Conservation (phyloP, 2,113 vertebrate genomes). For the Siphamia tubifer region DNA sequence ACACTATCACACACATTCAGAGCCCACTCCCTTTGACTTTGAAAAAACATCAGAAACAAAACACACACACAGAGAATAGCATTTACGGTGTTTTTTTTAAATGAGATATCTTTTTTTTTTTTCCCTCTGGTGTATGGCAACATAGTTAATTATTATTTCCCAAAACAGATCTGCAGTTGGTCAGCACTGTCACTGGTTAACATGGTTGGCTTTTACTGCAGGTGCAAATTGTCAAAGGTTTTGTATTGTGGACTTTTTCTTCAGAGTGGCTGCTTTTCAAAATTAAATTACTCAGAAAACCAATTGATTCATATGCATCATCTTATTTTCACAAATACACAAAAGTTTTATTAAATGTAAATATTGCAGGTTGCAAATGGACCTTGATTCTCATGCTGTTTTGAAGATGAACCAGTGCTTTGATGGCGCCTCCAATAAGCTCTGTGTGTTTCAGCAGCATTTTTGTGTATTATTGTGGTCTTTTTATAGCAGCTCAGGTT, state of each 20-base stretch:
- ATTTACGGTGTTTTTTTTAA: not conserved
- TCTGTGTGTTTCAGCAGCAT: not conserved
- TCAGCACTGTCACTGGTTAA: conserved; percentile 5
- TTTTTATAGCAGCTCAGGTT: conserved; percentile 21
- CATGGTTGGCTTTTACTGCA: not conserved
- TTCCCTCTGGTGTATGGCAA: not conserved
- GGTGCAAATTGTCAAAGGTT: not conserved
- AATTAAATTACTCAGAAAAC: not conserved
- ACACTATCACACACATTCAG: not conserved
- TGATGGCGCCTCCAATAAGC: not conserved
- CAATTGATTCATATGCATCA: not conserved
- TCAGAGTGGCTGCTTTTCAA: not conserved
- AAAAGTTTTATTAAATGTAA: conserved; percentile 9
- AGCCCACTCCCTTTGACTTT: not conserved
- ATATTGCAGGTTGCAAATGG: not conserved
- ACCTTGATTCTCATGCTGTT: not conserved
- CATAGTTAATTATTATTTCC: conserved; percentile 3
- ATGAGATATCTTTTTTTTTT: not conserved
- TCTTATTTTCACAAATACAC: conserved; percentile 6
- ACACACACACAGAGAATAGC: not conserved
- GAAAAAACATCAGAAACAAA: conserved; percentile 1
- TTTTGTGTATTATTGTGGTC: conserved; percentile 1
- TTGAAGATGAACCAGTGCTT: not conserved
- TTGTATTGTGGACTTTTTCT: not conserved
- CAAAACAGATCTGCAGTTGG: conserved; percentile 1